These are phyloP conservation scores for Sinopyrophorus schimmeli DNA, from an alignment of 2,888 invertebrate species.

Conservation along the genomic window DNA sequence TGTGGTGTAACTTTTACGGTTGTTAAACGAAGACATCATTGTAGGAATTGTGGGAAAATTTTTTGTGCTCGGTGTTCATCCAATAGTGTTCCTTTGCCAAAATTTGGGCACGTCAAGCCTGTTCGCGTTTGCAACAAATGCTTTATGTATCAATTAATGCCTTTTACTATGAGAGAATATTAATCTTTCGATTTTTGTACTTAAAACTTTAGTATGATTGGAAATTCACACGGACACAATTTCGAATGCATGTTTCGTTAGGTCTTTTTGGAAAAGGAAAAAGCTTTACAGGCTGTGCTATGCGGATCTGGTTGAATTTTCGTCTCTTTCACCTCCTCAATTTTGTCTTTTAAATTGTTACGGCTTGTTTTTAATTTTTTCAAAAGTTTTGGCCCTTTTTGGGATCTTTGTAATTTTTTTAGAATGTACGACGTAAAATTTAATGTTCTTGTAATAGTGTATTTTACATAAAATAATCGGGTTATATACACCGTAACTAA, in stretches of 20 bases:
- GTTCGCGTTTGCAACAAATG: slow-evolving; percentile 93
- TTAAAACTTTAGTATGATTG: slow-evolving; percentile 29
- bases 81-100: slow-evolving; percentile 89
- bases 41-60: slow-evolving; percentile 95
- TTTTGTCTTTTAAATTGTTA: neutral
- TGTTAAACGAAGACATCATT: slow-evolving; percentile 93
- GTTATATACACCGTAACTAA: too few species aligned
- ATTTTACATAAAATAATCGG: too few species aligned
- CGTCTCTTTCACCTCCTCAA: too few species aligned
- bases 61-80: slow-evolving; percentile 94
- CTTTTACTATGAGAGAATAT: slow-evolving; percentile 58
- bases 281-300: too few species aligned
- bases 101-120: slow-evolving; percentile 89
- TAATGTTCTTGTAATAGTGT: too few species aligned
- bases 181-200: slow-evolving; percentile 27
- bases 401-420: too few species aligned
- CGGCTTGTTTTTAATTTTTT: neutral
- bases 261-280: slow-evolving; percentile 1
- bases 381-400: too few species aligned
- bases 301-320: too few species aligned
- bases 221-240: slow-evolving; percentile 19
- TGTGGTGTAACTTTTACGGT: slow-evolving; percentile 93
- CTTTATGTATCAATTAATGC: slow-evolving; percentile 73
- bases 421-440: too few species aligned
- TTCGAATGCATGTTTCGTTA: slow-evolving; percentile 11